These are phyloP conservation scores for Drosophila pachea DNA, from an alignment of 1,140 invertebrate genomes.

Conservation along the genomic window DNA sequence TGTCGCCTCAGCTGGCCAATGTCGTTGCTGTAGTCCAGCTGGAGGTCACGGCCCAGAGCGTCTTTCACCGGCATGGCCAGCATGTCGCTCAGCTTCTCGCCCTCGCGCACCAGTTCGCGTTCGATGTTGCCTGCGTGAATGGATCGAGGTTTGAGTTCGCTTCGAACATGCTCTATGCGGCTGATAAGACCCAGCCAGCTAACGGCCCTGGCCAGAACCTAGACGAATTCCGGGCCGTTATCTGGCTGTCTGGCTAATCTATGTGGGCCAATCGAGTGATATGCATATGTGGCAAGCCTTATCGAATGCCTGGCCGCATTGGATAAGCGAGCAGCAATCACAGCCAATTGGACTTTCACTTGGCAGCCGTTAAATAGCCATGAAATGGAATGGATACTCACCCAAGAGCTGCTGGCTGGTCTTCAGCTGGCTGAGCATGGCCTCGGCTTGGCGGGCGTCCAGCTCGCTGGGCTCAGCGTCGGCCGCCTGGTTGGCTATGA, in stretches of 20 bases:
- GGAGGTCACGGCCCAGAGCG: constrained; percentile 86
- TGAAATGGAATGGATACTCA: constrained; percentile 62
- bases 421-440: constrained; percentile 81
- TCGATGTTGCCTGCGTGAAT: constrained; percentile 81
- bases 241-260: neutral
- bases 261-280: neutral
- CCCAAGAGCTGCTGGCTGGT: constrained; percentile 81
- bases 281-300: neutral
- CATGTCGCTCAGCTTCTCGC: constrained; percentile 88
- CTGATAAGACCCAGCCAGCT: no score
- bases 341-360: constrained; percentile 24
- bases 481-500: constrained; percentile 79
- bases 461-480: constrained; percentile 78
- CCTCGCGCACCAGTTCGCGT: constrained; percentile 85
- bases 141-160: constrained; percentile 8
- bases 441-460: constrained; percentile 80
- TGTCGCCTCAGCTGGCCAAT: constrained; percentile 86
- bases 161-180: no score
- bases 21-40: constrained; percentile 85
- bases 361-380: constrained; percentile 3
- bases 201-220: no score
- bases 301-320: constrained; percentile 1
- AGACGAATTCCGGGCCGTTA: no score
- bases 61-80: constrained; percentile 90
- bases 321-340: constrained; percentile 1